Evolutionary conservation across 2,888 invertebrate genomes (phyloP), one percentile per base, ranked within the genome.

Genomic region (Stenichneumon culpator): DNA sequence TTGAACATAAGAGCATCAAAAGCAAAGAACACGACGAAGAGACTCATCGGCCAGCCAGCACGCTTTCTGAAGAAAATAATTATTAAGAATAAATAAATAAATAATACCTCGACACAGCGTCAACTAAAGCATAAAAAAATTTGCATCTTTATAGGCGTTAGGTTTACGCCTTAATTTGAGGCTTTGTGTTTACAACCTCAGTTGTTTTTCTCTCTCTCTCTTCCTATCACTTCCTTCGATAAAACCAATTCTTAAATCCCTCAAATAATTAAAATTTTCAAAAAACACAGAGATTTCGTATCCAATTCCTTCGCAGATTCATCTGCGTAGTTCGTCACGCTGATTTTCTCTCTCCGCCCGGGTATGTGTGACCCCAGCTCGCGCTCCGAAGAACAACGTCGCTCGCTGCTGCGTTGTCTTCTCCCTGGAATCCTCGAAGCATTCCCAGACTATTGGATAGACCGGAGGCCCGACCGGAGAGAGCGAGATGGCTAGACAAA

Each of bases 381-480:
- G 28, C 57, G 67, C 68, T 79, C 68, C 67, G 63, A 74, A 83
- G 82, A 73, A 82, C 70, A 82, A 70, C 70, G 81, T 44, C 14
- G n/a, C n/a, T 9, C 57, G 78, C 73, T 65, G 57, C 73, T 70
- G 75, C 79, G 72, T n/a, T 83, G 72, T 79, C 68, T 63, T 65
- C 52, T 68, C 89, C 87, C 89, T 87, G 87, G 87, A 87, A 91
- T 87, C 89, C 87, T 85, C 86, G 85, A 32, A 86, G 88, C 90
- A 92, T 91, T 92, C 92, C 90, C 91, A 92, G 92, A 91, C 91
- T 88, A 89, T 79, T 32, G 82, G 82, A 85, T 85, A 79, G 88
- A 83, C 72, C 78, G 84, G 78, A 79, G 69, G 68, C 80, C 69
- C 68, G 80, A 83, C 52, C 72, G 65, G 68, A 72, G 54, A 77